Base-by-base conservation (phyloP, 2,113 vertebrate species). In the Neogobius melanostomus region DNA sequence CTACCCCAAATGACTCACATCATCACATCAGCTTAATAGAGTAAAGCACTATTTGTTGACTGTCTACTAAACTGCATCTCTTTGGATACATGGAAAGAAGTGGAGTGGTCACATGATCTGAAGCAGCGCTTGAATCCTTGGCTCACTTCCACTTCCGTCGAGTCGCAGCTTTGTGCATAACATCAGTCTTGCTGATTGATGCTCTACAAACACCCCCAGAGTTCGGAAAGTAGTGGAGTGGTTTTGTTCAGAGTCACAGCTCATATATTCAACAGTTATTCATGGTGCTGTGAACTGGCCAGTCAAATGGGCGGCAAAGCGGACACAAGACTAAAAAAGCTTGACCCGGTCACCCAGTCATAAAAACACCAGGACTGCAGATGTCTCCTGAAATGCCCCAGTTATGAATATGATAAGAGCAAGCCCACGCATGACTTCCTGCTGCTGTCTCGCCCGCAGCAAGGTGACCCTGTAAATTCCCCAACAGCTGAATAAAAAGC, bases 391-490 rank as follows among this genome's bases (percentile, higher is more conserved):
- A 61, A 61, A 44, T 44, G 59, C 15, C 59, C 59, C 42, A n/a
- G 59, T 61, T 44, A 14, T 61, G 68, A 65, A 71, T 79, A 69
- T 46, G 67, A 75, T 66, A 73, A 74, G 62, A 77, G 71, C 63
- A 60, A 65, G 54, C 11, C 42, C 64, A n/a, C 64, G 67, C 67
- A 65, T 62, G 46, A 68, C 76, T 84, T 80, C 51, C 64, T 70
- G 63, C 81, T 68, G 49, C 45, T 68, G 51, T 68, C 80, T 51
- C 53, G 75, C 61, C 75, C 12, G 67, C 76, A 71, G 66, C 57
- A 84, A 83, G 74, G 86, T 86, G 76, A 84, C 83, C 78, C 76
- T 85, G 74, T 66, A 57, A 73, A 79, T 77, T 74, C 67, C 63
- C 56, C 77, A 86, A 82, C 66, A 71, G 45, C 66, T 48, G 74